phyloP scores from a whole-genome alignment of 2,113 vertebrate species.

The Gallinago undulata region DNA sequence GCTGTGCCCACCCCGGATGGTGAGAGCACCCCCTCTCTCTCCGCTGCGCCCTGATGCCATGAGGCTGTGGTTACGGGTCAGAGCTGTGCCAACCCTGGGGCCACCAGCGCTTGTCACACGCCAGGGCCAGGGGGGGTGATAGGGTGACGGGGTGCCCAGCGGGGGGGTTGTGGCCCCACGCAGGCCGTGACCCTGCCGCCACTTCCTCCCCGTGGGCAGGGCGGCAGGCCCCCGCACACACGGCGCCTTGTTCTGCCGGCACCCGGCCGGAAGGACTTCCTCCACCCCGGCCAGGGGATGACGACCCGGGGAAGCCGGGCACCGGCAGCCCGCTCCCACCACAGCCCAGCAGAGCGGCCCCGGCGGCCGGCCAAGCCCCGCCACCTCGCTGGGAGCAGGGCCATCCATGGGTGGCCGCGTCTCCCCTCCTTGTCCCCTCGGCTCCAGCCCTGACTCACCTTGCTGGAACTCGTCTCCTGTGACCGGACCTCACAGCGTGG shows the following conservation, averaged over 20 bases:
- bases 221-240: not conserved
- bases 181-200: not conserved
- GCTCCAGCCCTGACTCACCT: conserved; percentile 22
- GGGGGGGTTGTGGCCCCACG: not conserved
- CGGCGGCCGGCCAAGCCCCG: not conserved
- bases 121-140: not conserved
- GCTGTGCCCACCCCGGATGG: not conserved
- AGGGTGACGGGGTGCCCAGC: not conserved
- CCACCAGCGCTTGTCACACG: not conserved
- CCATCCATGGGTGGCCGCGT: not conserved
- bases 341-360: not conserved
- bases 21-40: not conserved
- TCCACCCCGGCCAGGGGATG: not conserved
- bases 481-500: conserved; percentile 5
- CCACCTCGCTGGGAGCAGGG: not conserved
- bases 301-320: not conserved
- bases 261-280: conserved; percentile 22
- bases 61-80: not conserved
- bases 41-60: fast-evolving
- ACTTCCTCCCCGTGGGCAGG: conserved; percentile 56
- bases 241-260: not conserved
- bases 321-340: not conserved
- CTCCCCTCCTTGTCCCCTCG: not conserved
- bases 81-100: not conserved
- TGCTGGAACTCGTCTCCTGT: not conserved